Base-by-base conservation (phyloP, 2,888 invertebrate genomes). In the Neoaliturus tenellus region DNA sequence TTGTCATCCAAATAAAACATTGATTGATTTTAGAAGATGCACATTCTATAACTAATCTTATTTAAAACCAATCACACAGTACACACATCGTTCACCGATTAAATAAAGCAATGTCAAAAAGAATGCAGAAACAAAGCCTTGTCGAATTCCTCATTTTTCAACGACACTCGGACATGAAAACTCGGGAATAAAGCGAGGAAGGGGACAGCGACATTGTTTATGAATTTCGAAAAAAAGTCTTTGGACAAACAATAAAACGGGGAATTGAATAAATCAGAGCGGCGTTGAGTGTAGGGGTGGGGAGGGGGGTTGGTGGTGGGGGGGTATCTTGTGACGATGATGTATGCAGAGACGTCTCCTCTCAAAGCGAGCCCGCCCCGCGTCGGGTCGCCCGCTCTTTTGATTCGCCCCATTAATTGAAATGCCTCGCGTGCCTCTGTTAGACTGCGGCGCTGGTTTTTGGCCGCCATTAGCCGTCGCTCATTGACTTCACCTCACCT, bases 361-460 rank as follows among this genome's bases (percentile, higher is more conserved):
- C 25, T 28, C 12, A 25, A 14, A 10, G 17, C 44, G 81, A 31
- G 69, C 81, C 44, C 23, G 20, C 80, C 35, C 62, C 28, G 28
- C 25, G 48, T 25, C 28, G 17, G 83, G 25, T 33, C 51, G 51
- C 51, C 58, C 69, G 69, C 73, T 84, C 84, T 84, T 84, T 84
- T 84, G 84, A 84, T 84, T 84, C 84, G 80, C 58, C 73, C 73
- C 48, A 85, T 85, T 85, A 85, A 85, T 85, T 85, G 85, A 85
- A 85, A 85, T 85, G 85, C 85, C 81, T 48, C 28, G 83, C 82
- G 83, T 85, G 83, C 85, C 85, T 23, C 75, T 31, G 71, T 39
- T 71, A 55, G 69, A 51, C 75, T 84, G 80, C 35, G 80, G 80
- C 69, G 20, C 55, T 69, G 83, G 20, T 55, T 81, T 81, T 81